These are phyloP conservation scores for Ctenopoma multispine DNA, from an alignment of 2,797 vertebrate genomes.

Conservation along the genomic window DNA sequence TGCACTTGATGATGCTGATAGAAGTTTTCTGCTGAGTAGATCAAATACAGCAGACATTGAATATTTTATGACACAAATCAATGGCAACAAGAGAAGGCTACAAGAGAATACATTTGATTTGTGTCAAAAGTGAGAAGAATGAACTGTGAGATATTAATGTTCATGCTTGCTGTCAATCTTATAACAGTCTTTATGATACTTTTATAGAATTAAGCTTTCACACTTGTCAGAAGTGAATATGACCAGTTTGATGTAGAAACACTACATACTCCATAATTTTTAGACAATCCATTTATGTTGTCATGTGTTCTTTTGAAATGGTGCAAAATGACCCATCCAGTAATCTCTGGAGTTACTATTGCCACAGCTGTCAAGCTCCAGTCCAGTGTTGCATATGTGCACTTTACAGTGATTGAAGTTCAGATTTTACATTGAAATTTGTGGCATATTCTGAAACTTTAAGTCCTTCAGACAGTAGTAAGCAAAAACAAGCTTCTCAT, in stretches of 20 bases:
- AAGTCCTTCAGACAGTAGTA: too few species aligned
- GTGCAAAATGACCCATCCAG: background rate
- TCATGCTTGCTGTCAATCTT: background rate
- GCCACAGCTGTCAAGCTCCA: too few species aligned
- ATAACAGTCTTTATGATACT: background rate
- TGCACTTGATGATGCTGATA: conserved; percentile 14
- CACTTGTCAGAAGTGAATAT: background rate
- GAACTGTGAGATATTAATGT: background rate
- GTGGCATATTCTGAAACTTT: too few species aligned
- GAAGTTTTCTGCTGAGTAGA: conserved; percentile 26
- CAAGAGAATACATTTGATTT: background rate
- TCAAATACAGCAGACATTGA: conserved; percentile 15
- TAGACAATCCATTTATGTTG: background rate
- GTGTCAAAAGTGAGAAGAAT: background rate
- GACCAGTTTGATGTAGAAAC: too few species aligned
- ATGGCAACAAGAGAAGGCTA: background rate
- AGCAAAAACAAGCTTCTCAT: too few species aligned
- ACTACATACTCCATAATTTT: background rate
- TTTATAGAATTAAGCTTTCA: background rate
- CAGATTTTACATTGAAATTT: too few species aligned
- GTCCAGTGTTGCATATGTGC: too few species aligned
- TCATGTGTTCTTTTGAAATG: background rate
- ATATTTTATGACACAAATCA: conserved; percentile 19
- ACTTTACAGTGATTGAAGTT: too few species aligned
- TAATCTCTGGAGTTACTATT: background rate